Conservation (phyloP, 2,113 vertebrate species). For the Australoheros scitulus region DNA sequence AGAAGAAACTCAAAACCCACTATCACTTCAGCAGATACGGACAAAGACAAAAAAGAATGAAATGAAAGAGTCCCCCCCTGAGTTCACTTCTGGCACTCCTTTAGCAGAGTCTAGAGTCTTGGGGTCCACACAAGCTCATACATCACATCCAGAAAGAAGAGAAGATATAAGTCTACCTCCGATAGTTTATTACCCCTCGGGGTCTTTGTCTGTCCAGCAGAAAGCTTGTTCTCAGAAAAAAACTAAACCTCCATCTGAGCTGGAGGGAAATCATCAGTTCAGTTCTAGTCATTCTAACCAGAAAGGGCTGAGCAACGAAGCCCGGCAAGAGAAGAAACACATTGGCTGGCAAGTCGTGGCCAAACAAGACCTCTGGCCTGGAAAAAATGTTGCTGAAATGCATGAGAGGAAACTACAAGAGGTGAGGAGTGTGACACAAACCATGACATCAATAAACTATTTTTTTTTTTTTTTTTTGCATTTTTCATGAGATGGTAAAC, state of each 20-base stretch:
- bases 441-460: background rate
- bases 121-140: background rate
- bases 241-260: conserved; percentile 16
- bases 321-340: conserved; percentile 63
- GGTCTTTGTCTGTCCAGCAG: conserved; percentile 57
- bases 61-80: conserved; percentile 42
- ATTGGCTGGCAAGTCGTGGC: conserved; percentile 65
- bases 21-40: background rate
- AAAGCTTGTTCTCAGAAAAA: conserved; percentile 7
- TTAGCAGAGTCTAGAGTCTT: conserved; percentile 21
- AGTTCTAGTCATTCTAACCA: conserved; percentile 49
- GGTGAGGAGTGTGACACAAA: conserved; percentile 55
- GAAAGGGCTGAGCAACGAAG: conserved; percentile 46
- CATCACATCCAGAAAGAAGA: conserved; percentile 8
- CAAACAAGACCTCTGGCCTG: conserved; percentile 55
- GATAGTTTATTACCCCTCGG: conserved; percentile 48
- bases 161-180: conserved; percentile 13
- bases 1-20: conserved; percentile 10
- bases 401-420: conserved; percentile 75
- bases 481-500: background rate
- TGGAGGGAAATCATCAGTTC: background rate
- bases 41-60: conserved; percentile 49
- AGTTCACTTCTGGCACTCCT: conserved; percentile 48
- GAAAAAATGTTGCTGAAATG: conserved; percentile 38
- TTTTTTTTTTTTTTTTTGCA: background rate